Evolutionary conservation across 2,113 vertebrate species (phyloP).

Genomic region (Chrysemys picta): DNA sequence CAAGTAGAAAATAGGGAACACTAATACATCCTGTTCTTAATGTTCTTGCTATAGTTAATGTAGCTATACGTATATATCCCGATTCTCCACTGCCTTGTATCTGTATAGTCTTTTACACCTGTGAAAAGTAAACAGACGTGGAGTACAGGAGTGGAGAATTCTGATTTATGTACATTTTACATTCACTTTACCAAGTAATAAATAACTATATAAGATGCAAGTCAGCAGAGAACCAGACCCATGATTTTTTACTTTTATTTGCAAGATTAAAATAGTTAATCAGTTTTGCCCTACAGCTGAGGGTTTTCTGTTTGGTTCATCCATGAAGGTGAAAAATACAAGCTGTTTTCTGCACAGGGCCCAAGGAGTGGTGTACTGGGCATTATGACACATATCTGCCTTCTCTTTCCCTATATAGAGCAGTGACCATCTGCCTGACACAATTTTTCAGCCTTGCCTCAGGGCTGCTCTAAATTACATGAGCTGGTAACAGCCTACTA

Average conservation of each 20-base stretch:
- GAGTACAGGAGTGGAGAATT: neutral
- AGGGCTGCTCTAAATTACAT: neutral
- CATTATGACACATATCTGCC: neutral
- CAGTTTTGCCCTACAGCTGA: neutral
- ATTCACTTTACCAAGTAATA: neutral
- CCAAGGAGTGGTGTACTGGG: neutral
- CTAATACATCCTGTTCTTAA: neutral
- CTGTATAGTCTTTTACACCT: accelerated
- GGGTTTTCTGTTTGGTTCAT: neutral
- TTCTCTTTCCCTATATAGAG: neutral
- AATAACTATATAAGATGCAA: neutral
- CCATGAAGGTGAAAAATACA: neutral
- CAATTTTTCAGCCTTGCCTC: neutral
- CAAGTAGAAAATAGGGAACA: neutral
- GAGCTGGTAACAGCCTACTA: neutral
- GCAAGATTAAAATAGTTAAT: neutral
- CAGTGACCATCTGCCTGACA: neutral
- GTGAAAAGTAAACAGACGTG: neutral
- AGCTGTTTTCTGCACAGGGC: neutral
- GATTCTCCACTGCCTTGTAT: neutral
- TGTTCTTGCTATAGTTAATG: neutral
- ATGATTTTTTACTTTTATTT: neutral
- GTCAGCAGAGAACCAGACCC: neutral
- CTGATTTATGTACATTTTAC: neutral
- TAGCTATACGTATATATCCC: neutral